Evolutionary conservation across 2,888 invertebrate species (phyloP), one percentile per base, ranked within the genome.

Genomic region (Drosophila mimetica): DNA sequence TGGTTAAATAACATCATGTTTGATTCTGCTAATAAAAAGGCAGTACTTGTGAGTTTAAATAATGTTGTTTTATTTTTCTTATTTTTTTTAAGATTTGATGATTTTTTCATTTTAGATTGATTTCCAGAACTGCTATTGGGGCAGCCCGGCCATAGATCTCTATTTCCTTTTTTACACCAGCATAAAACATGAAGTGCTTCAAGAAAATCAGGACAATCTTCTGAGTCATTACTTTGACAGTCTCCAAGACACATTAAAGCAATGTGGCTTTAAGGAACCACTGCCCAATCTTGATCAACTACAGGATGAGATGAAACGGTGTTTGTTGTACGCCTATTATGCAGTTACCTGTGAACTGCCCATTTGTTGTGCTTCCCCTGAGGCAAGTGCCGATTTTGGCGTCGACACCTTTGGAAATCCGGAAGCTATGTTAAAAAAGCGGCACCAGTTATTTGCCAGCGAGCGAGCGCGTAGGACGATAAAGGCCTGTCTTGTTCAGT

Each of bases 1-100:
- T 93, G 93, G 93, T 75, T 92, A 0, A 93, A 93, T 70, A 93
- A 88, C 42, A 59, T 86, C 8, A 65, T 83, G 65, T 42, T 79
- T 13, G 64, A 83, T 36, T 9, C 13, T 0, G 8, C 22, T 0
- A 58, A 78, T 2, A 41, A 60, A 1, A 78, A 75, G 54, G 75
- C 75, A 1, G 42, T 87, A 5, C 74, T 90, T 37, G 90, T 90
- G 52, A 81, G 89, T 81, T 9, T 3, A 16, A 2, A 20, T 5
- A 20, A 7, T 9, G 1, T 0, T 11, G 7, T 2, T 0, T 2
- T 7, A 8, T 28, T 8, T 11, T n/a, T 1, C 16, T 20, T 1
- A 44, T 22, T 1, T 18, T 1, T n/a, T 6, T 2, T n/a, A 14
- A 1, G n/a, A 50, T 3, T n/a, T 25, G 25, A 25, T n/a, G 9